Evolutionary conservation across 2,113 vertebrate species (phyloP).

Genomic region (Melanocharis versteri): DNA sequence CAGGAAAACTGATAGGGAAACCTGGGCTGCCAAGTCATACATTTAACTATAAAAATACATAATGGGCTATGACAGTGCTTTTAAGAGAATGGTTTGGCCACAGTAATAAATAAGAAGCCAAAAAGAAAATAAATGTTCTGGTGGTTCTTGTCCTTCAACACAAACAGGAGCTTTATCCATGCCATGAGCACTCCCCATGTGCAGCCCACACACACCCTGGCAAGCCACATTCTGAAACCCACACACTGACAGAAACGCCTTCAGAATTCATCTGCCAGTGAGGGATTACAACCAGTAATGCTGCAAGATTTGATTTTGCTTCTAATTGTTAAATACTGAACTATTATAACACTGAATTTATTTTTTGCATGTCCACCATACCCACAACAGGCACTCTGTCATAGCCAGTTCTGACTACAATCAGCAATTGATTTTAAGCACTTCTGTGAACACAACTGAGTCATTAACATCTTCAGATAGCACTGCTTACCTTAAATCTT

Average conservation of each 20-base stretch:
- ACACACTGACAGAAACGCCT: not conserved
- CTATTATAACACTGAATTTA: not conserved
- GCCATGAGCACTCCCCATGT: not conserved
- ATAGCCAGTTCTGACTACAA: not conserved
- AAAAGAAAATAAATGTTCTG: not conserved
- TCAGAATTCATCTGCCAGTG: not conserved
- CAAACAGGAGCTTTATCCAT: not conserved
- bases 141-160: not conserved
- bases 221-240: not conserved
- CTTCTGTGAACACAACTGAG: not conserved
- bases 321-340: not conserved
- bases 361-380: not conserved
- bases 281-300: not conserved
- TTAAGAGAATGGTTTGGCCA: slow-evolving; percentile 22
- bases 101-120: not conserved
- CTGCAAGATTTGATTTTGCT: not conserved
- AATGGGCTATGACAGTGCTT: not conserved
- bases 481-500: slow-evolving; percentile 87
- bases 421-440: not conserved
- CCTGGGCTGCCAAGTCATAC: not conserved
- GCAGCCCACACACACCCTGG: not conserved
- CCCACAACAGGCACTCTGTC: not conserved
- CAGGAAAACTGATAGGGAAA: not conserved
- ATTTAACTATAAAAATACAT: not conserved
- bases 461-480: not conserved